Evolutionary conservation across 2,113 vertebrate species (phyloP).

Genomic region (Ranitomeya variabilis): DNA sequence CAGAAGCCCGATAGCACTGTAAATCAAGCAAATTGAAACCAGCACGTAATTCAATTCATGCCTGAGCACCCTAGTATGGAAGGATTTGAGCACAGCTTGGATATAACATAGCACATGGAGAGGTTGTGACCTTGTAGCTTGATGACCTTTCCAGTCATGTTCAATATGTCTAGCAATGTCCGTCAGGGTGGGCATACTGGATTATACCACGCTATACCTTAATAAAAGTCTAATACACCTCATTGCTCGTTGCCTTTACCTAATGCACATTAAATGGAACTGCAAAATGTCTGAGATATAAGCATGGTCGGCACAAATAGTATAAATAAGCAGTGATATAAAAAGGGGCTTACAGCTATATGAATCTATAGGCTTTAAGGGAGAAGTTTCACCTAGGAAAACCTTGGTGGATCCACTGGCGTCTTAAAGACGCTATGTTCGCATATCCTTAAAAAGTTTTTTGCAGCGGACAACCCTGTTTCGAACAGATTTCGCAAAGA

Average conservation of each 20-base stretch:
- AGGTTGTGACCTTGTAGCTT: not conserved
- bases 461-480: no score
- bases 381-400: no score
- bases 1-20: constrained; percentile 28
- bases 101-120: not conserved
- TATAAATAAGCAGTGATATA: not conserved
- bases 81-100: not conserved
- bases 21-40: constrained; percentile 4
- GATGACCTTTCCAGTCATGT: not conserved
- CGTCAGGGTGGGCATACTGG: not conserved
- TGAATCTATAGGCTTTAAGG: not conserved
- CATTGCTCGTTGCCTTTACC: not conserved
- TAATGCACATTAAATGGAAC: not conserved
- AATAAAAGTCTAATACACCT: not conserved
- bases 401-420: no score
- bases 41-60: not conserved
- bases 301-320: not conserved
- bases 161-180: constrained; percentile 5
- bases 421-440: no score
- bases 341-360: not conserved
- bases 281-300: not conserved
- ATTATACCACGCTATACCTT: not conserved
- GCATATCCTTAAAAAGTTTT: no score
- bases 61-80: not conserved
- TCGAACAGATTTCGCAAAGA: no score